Percentiles rank a stretch among this genome's conserved stretches.
phyloP scores from a whole-genome alignment of 2,113 vertebrate genomes.

The Rhipidura dahli region DNA sequence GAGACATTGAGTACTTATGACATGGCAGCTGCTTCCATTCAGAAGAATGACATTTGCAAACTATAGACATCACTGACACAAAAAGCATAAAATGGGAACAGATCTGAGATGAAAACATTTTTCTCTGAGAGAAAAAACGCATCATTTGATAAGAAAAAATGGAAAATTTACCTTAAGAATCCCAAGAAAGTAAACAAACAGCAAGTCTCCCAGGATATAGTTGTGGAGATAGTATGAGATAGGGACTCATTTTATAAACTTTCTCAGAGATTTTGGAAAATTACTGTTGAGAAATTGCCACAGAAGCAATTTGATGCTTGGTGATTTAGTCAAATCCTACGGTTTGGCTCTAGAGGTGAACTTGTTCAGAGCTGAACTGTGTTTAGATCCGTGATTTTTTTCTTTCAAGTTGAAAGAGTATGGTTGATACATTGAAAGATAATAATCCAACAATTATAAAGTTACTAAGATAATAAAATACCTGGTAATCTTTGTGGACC shows the following conservation, averaged over 20 bases:
- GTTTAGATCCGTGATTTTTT: background rate
- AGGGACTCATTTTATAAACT: background rate
- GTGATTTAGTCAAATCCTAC: background rate
- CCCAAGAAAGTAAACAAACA: background rate
- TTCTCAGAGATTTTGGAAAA: background rate
- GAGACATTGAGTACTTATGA: background rate
- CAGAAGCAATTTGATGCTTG: background rate
- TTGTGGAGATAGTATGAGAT: background rate
- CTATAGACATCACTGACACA: background rate
- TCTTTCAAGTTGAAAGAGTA: background rate
- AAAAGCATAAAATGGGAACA: constrained; percentile 2
- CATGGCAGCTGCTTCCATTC: constrained; percentile 51
- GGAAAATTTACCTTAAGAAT: background rate
- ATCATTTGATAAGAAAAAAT: background rate
- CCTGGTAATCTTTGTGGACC: constrained; percentile 45
- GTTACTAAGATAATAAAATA: constrained; percentile 53
- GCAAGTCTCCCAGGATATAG: background rate
- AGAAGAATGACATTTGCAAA: background rate
- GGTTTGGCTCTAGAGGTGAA: background rate
- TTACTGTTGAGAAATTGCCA: background rate
- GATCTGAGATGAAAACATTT: background rate
- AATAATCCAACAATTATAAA: constrained; percentile 37
- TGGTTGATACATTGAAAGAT: background rate
- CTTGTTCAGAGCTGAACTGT: background rate
- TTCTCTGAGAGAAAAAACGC: background rate